phyloP scores from a whole-genome alignment of 2,113 vertebrate genomes.

The Melospiza melodia region DNA sequence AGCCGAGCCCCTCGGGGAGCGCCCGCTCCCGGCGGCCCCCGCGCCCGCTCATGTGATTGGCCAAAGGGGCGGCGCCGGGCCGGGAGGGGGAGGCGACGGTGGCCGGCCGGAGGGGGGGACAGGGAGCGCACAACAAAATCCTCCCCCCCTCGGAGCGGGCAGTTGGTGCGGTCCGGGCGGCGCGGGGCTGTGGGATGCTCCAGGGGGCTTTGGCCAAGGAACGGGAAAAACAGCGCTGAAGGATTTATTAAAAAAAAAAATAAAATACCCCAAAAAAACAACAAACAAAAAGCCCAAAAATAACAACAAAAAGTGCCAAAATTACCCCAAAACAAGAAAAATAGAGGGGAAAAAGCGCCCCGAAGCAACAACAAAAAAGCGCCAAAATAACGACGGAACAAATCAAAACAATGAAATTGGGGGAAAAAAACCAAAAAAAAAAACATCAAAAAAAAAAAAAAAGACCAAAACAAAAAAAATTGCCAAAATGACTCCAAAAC shows the following conservation, averaged over 20 bases:
- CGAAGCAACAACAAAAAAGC: background rate
- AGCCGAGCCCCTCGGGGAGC: background rate
- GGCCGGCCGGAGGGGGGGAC: background rate
- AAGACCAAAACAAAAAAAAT: too few species aligned
- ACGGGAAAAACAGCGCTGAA: rapidly evolving
- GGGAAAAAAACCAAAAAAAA: background rate
- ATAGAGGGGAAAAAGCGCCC: rapidly evolving
- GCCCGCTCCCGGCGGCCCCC: slow-evolving; percentile 60
- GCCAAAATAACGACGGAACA: background rate
- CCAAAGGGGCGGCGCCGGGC: background rate
- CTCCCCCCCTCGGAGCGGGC: rapidly evolving
- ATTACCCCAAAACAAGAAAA: background rate
- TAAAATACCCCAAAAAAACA: too few species aligned
- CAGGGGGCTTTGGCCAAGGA: rapidly evolving
- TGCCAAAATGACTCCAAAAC: background rate
- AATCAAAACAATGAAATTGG: background rate
- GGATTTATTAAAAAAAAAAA: background rate
- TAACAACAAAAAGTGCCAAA: too few species aligned
- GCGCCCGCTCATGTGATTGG: slow-evolving; percentile 71
- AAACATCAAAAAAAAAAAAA: too few species aligned
- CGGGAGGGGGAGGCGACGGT: background rate
- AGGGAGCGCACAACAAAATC: too few species aligned
- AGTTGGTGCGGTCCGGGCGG: background rate
- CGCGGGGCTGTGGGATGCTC: background rate
- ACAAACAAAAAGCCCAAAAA: background rate